Evolutionary conservation across 2,797 vertebrate genomes (phyloP).

Genomic region (Anisognathus igniventris): DNA sequence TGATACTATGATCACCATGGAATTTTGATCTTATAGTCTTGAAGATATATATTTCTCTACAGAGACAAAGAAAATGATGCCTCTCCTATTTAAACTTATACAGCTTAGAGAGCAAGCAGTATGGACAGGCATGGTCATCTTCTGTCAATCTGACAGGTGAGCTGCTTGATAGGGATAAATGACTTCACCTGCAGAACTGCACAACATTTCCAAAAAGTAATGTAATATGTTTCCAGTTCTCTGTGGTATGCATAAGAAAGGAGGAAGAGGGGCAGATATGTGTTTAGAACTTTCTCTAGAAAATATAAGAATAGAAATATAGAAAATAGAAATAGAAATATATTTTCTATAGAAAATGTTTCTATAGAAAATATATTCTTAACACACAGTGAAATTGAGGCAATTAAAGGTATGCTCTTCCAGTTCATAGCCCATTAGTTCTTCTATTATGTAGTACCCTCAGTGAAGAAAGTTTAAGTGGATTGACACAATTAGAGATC

Average conservation of each 20-base stretch:
- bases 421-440: not conserved
- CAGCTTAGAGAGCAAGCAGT: not conserved
- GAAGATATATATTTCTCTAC: not conserved
- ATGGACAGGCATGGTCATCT: not conserved
- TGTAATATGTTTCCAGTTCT: not conserved
- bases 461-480: not conserved
- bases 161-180: not conserved
- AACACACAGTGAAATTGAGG: not conserved
- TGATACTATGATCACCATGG: not conserved
- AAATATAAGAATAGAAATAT: no score
- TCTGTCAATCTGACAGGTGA: not conserved
- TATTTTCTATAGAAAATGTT: no score
- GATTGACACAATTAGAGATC: not conserved
- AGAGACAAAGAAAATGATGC: not conserved
- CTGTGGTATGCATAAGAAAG: not conserved
- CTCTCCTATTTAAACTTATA: not conserved
- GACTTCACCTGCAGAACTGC: not conserved
- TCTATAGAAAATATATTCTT: not conserved
- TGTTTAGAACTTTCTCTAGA: not conserved
- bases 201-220: not conserved
- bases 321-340: no score
- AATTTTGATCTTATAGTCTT: not conserved
- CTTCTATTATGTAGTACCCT: not conserved
- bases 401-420: not conserved
- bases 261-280: fast-evolving